Evolutionary conservation across 2,113 vertebrate species (phyloP).

Genomic region (Chaetodon trifascialis): DNA sequence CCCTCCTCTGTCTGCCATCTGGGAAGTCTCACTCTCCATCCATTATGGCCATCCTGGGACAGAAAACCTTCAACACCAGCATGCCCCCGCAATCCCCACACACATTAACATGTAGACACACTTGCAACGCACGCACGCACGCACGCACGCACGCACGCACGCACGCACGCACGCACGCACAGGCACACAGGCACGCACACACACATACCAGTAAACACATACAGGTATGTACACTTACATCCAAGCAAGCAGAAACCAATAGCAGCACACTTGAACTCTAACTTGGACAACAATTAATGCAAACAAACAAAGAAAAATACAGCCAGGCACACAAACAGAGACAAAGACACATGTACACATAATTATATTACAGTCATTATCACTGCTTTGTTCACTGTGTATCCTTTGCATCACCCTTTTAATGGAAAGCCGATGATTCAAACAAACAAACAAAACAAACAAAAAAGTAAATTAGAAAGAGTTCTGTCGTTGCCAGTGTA

Average conservation of each 20-base stretch:
- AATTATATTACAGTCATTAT: background rate
- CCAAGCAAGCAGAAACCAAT: conserved; percentile 1
- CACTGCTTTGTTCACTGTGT: background rate
- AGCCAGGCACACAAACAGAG: background rate
- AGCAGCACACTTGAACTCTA: background rate
- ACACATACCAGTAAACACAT: background rate
- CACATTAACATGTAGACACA: conserved; percentile 6
- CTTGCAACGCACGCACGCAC: background rate
- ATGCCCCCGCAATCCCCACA: background rate
- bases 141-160: background rate
- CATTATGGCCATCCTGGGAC: conserved; percentile 70
- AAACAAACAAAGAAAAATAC: background rate
- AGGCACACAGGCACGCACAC: background rate
- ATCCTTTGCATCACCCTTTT: too few relatives aligned
- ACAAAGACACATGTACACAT: background rate
- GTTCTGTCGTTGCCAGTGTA: background rate
- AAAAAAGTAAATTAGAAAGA: background rate
- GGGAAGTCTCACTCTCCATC: conserved; percentile 71
- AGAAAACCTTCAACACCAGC: conserved; percentile 45
- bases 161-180: too few relatives aligned
- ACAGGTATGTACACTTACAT: background rate
- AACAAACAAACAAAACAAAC: background rate
- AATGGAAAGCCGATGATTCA: too few relatives aligned
- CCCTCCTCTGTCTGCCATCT: conserved; percentile 76
- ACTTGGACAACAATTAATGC: background rate